Evolutionary conservation across 1,140 invertebrate genomes (phyloP).

Genomic region (Lysiphlebus fabarum): DNA sequence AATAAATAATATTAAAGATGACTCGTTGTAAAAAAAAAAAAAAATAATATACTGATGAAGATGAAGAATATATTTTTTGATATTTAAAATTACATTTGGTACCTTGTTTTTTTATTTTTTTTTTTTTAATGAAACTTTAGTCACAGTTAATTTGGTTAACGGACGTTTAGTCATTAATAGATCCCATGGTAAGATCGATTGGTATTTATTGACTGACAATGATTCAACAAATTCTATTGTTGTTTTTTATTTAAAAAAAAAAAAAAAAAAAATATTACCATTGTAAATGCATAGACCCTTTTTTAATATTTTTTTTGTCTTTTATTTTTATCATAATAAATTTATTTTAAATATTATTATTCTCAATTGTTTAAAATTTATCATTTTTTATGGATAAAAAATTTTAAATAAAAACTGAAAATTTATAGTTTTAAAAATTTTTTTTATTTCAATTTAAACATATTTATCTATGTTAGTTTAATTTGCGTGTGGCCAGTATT

Average conservation of each 20-base stretch:
- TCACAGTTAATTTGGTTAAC: conserved; percentile 55
- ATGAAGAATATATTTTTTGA: not conserved
- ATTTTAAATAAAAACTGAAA: too few relatives aligned
- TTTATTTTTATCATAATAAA: not conserved
- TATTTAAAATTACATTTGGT: not conserved
- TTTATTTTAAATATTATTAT: not conserved
- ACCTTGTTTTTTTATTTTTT: conserved; percentile 18
- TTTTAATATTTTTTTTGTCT: conserved; percentile 3
- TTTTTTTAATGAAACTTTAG: conserved; percentile 47
- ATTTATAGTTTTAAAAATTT: too few relatives aligned
- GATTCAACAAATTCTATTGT: conserved; percentile 45
- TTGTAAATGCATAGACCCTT: not conserved
- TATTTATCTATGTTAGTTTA: not conserved
- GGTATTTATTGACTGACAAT: conserved; percentile 52
- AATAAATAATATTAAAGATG: conserved; percentile 1
- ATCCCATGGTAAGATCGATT: conserved; percentile 45
- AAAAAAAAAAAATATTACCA: too few relatives aligned
- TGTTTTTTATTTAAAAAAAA: not conserved
- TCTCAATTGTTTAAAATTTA: not conserved
- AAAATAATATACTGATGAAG: not conserved
- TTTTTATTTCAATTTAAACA: too few relatives aligned
- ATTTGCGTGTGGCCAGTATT: conserved; percentile 42
- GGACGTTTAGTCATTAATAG: conserved; percentile 51
- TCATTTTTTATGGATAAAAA: too few relatives aligned
- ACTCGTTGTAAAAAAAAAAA: conserved; percentile 13